Evolutionary conservation across 2,113 vertebrate species (phyloP), one percentile per base, ranked within the genome.

Genomic region (Chaenocephalus aceratus): DNA sequence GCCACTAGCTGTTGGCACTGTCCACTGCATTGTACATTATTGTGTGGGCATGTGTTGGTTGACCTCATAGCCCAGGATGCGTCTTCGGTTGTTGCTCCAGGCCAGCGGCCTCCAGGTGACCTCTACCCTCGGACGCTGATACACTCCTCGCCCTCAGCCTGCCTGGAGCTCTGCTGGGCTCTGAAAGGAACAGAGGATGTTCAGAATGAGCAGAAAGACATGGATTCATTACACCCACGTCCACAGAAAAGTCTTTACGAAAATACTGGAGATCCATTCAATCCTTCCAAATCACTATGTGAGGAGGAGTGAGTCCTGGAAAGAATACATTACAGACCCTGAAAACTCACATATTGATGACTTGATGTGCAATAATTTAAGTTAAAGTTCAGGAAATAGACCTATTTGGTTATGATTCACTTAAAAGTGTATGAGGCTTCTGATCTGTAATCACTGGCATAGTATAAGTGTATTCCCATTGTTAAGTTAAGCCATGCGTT

Each of bases 31-130:
- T 57, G 53, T 67, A 46, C 10, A 3, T n/a, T 65, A 52, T 54
- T 88, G 83, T 72, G 91, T 87, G 80, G 80, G 84, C 71, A 49
- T 86, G 80, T 79, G 75, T 86, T 10, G 91, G 96, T 95, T 36
- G 93, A 99, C 98, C 97, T 99, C 97, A 1, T 99, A 99, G 56
- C 97, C 97, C 86, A 97, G 96, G 58, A 99, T 96, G 58, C 96
- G 96, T 89, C 97, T 97, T 91, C 95, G 96, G 60, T 94, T 96
- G 86, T 96, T 97, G 81, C 83, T 96, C 82, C 96, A 96, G 79
- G 92, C 90, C 0, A 97, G 95, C 0, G 96, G 93, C 83, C 96
- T 95, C 98, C 98, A 99, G 80, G 95, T 96, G 63, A 98, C 96
- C 92, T 98, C 97, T 0, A 97, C 91, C 91, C 3, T 97, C 97